Evolutionary conservation across 1,140 invertebrate species (phyloP), one percentile per base, ranked within the genome.

Genomic region (Pogonus chalceus): DNA sequence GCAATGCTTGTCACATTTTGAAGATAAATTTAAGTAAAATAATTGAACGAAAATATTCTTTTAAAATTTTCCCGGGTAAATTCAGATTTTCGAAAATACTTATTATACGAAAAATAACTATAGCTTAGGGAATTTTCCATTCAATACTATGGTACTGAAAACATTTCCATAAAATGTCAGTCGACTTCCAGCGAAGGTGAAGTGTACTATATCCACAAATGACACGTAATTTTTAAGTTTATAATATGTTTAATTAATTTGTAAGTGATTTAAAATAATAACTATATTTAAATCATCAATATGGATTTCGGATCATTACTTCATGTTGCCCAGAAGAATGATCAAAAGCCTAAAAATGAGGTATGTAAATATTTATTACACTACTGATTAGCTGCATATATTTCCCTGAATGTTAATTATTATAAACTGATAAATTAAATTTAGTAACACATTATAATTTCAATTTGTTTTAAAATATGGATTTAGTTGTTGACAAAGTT

Each of bases 291-390:
- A 52, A 31, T 43, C 3, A 52, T 14, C 23, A 65, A 54, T 23
- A 83, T 84, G 81, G 80, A 83, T 75, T 84, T 83, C 59, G 75
- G 77, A 24, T 71, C 73, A 20, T 57, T 84, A 24, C 60, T 83
- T 31, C 74, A 76, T 57, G 74, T 74, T 31, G 81, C 81, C 2
- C 76, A 82, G 57, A 76, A 79, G 62, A 83, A 82, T 62, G 76
- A 76, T 55, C 60, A 66, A 51, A 53, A 23, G 49, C 62, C 53
- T 23, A 68, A 70, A 61, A 68, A 61, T 49, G 69, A 73, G 64
- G 77, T 79, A 62, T 67, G 66, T 66, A 55, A 43, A 43, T n/a
- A 47, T 50, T 55, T 21, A 54, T 39, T 53, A 20, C n/a, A n/a
- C n/a, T n/a, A n/a, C n/a, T n/a, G n/a, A n/a, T n/a, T n/a, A n/a